These are phyloP conservation scores for Ploceus nigricollis DNA, from an alignment of 2,113 vertebrate genomes.

Conservation along the genomic window DNA sequence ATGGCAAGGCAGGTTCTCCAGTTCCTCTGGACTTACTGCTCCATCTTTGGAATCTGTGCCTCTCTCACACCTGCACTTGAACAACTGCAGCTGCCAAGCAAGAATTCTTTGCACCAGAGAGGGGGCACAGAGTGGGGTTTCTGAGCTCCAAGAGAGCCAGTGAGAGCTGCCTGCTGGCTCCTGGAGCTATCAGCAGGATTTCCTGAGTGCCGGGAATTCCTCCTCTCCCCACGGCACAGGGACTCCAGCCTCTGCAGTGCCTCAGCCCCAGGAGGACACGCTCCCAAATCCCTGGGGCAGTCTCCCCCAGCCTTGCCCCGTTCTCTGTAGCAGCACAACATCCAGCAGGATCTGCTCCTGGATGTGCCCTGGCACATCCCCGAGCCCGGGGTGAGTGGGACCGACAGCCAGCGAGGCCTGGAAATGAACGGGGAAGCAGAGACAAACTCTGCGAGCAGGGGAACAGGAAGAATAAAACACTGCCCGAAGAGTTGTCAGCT, in stretches of 20 bases:
- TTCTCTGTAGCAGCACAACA: neutral
- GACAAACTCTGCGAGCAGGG: neutral
- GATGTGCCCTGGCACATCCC: neutral
- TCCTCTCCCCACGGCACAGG: neutral
- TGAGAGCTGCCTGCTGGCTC: neutral
- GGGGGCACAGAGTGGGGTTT: neutral
- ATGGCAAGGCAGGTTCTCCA: neutral
- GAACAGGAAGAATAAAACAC: neutral
- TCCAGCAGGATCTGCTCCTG: neutral
- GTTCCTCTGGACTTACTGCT: neutral
- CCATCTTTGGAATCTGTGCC: neutral
- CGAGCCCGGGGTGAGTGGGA: neutral
- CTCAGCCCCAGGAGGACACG: fast-evolving
- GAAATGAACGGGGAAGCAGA: neutral
- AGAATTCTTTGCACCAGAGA: neutral
- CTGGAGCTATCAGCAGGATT: neutral
- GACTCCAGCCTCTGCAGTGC: fast-evolving
- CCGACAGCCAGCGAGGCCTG: neutral
- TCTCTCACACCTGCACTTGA: neutral
- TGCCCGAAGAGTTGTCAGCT: constrained; percentile 10
- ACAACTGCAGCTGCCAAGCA: neutral
- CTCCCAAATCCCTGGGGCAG: neutral
- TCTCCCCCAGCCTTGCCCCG: neutral
- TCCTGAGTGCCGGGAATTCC: neutral
- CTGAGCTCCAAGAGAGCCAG: neutral